phyloP scores from a whole-genome alignment of 2,797 vertebrate species.

The Glossophaga mutica region DNA sequence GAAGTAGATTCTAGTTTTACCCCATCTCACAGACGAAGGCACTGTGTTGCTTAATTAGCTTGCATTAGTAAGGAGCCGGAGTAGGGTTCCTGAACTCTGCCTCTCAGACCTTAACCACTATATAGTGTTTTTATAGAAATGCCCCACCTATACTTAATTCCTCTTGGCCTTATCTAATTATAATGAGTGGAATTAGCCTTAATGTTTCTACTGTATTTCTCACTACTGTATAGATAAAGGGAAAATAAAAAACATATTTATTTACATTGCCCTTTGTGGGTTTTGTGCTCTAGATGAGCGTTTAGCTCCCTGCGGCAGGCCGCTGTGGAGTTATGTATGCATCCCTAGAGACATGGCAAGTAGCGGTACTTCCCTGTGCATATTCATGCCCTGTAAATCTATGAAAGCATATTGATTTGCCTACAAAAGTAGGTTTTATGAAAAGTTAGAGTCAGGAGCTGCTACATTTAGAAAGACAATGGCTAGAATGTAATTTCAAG shows the following conservation, averaged over 20 bases:
- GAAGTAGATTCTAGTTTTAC: not conserved
- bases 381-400: not conserved
- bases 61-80: not conserved
- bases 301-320: not conserved
- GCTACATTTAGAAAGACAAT: not conserved
- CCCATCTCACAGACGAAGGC: not conserved
- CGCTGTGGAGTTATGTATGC: not conserved
- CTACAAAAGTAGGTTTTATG: not conserved
- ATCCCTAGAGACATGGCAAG: not conserved
- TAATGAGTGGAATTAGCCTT: not conserved
- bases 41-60: not conserved
- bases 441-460: not conserved
- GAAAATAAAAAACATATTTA: not conserved
- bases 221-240: not conserved
- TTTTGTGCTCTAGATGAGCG: not conserved
- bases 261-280: not conserved
- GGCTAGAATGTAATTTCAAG: conserved; percentile 18
- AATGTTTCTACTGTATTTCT: not conserved
- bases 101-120: not conserved
- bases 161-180: not conserved
- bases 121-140: not conserved
- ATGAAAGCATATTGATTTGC: not conserved
- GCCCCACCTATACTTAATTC: not conserved
- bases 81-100: not conserved
- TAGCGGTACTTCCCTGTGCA: not conserved